Percentiles rank a stretch among this genome's conserved stretches.
Conservation (phyloP, 2,888 invertebrate species). For the Drosophila antonietae region DNA sequence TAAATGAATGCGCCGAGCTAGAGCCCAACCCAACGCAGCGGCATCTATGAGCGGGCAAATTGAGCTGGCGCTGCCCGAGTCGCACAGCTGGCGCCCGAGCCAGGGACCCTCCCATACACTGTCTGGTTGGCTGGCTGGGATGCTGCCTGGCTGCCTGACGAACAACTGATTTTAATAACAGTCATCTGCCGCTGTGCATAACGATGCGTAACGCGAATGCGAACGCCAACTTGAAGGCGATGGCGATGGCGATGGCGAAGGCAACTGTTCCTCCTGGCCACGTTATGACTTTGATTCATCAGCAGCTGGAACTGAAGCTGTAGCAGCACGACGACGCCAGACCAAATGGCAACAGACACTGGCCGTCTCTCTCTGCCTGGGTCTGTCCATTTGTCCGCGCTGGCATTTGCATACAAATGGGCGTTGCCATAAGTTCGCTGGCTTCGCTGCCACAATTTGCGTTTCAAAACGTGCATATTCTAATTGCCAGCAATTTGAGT, state of each 20-base stretch:
- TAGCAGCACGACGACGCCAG: constrained; percentile 5
- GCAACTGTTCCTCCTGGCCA: constrained; percentile 43
- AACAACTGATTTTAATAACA: constrained; percentile 82
- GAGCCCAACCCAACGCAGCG: not conserved
- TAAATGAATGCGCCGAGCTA: constrained; percentile 73
- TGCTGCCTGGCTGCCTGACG: constrained; percentile 44
- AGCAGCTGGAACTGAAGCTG: constrained; percentile 20
- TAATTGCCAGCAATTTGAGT: constrained; percentile 74
- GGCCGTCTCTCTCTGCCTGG: not conserved
- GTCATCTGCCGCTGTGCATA: constrained; percentile 82
- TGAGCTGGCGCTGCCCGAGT: constrained; percentile 25
- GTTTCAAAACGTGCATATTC: constrained; percentile 74
- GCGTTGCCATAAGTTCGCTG: constrained; percentile 78
- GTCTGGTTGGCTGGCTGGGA: constrained; percentile 31
- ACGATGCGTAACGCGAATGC: constrained; percentile 80
- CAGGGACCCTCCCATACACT: constrained; percentile 25
- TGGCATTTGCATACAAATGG: constrained; percentile 83
- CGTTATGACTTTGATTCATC: constrained; percentile 81
- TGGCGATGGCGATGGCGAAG: constrained; percentile 36
- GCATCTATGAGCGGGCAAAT: constrained; percentile 36
- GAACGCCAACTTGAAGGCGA: constrained; percentile 27
- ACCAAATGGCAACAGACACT: constrained; percentile 46
- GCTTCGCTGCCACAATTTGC: constrained; percentile 67
- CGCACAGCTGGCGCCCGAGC: constrained; percentile 64
- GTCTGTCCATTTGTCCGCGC: constrained; percentile 43